Evolutionary conservation across 2,113 vertebrate species (phyloP), one percentile per base, ranked within the genome.

Genomic region (Anhinga anhinga): DNA sequence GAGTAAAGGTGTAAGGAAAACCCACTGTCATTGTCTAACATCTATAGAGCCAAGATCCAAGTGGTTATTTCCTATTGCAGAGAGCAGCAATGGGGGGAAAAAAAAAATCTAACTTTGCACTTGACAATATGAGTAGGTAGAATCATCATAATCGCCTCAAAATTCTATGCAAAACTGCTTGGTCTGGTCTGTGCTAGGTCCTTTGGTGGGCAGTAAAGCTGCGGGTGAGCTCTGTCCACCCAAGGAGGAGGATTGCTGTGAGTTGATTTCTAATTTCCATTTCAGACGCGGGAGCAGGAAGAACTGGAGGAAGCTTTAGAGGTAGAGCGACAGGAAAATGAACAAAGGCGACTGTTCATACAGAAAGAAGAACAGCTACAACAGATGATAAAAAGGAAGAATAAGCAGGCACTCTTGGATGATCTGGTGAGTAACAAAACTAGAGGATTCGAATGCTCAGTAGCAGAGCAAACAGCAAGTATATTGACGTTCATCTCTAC

Each of bases 281-380:
- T 96, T 97, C 97, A 99, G 99, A 99, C 98, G 0, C 98, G 99
- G 73, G 99, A 99, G 96, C 99, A 99, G 97, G 99, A 99, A 77
- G 99, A 99, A 94, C 82, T 99, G 96, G 99, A 99, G 97, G 99
- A 99, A 98, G 98, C 99, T 44, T 97, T 99, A 97, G 98, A 99
- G 79, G 97, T 98, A 21, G 99, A 99, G 97, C 98, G 99, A 88
- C 99, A 99, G 94, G 98, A 98, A 83, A 98, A 94, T 9, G 99
- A 99, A 94, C 98, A 99, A 93, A 98, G 98, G 84, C 98, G 99
- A 21, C 97, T 99, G 10, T 98, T 99, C 34, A 96, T 98, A 22
- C 98, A 99, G 94, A 99, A 99, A 93, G 99, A 99, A 82, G 99
- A 99, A 42, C 98, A 99, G 94, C 98, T 99, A 67, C 99, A 99